Conservation (phyloP, 2,113 vertebrate species). For the Fulmarus glacialis region DNA sequence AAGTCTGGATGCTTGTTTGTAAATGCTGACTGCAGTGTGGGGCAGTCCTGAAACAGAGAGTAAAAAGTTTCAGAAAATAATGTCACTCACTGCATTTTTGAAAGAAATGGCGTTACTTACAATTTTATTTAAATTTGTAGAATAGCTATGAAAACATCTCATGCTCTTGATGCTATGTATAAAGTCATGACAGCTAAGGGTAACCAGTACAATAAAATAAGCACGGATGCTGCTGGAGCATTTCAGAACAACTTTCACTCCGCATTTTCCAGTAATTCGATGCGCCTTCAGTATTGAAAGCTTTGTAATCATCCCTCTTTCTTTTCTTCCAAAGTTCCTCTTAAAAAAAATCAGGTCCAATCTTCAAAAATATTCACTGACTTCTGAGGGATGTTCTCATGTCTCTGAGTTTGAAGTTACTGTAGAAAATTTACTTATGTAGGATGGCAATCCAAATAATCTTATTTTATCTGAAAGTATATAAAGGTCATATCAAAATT, state of each 20-base stretch:
- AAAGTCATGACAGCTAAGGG: not conserved
- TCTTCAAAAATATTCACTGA: constrained; percentile 6
- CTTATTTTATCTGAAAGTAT: constrained; percentile 18
- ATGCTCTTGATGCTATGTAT: not conserved
- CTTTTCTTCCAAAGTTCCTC: not conserved
- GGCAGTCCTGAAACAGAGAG: not conserved
- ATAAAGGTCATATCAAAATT: constrained; percentile 32
- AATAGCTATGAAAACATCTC: not conserved
- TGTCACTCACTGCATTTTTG: not conserved
- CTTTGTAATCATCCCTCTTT: not conserved
- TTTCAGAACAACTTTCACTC: not conserved
- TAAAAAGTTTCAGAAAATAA: not conserved
- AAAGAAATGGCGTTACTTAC: not conserved
- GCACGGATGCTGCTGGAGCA: not conserved
- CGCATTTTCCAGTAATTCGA: not conserved
- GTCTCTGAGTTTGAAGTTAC: not conserved
- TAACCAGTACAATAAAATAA: not conserved
- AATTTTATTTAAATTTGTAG: not conserved
- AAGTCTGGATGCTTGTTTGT: not conserved
- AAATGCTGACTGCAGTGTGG: not conserved
- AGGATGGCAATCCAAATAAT: constrained; percentile 14
- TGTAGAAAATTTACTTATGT: constrained; percentile 32
- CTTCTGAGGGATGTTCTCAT: not conserved
- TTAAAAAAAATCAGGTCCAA: not conserved
- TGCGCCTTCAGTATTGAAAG: not conserved